These are phyloP conservation scores for Sander lucioperca DNA, from an alignment of 2,113 vertebrate genomes.

Conservation along the genomic window DNA sequence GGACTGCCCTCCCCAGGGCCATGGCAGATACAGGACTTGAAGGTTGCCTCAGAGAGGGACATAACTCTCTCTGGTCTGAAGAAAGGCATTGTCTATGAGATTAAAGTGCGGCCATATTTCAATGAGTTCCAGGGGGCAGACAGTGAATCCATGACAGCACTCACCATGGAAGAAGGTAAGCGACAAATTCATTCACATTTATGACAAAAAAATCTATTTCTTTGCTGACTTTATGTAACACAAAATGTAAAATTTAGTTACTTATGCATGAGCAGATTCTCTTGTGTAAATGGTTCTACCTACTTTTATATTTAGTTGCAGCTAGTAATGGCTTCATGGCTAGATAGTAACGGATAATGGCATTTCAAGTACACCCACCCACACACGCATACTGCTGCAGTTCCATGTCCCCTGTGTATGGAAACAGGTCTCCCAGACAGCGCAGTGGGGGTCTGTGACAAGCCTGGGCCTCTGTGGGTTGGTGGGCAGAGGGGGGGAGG, in stretches of 20 bases:
- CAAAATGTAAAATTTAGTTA: constrained; percentile 33
- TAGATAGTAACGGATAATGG: constrained; percentile 71
- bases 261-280: constrained; percentile 41
- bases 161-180: constrained; percentile 95
- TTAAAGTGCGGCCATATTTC: constrained; percentile 96
- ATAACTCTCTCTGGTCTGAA: constrained; percentile 89
- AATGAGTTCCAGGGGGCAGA: constrained; percentile 98
- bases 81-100: constrained; percentile 94
- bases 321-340: constrained; percentile 58
- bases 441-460: constrained; percentile 70
- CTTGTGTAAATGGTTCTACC: constrained; percentile 48
- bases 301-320: constrained; percentile 55
- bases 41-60: constrained; percentile 90
- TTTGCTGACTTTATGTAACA: constrained; percentile 5
- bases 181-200: constrained; percentile 33
- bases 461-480: constrained; percentile 51
- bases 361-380: constrained; percentile 73
- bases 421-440: constrained; percentile 74
- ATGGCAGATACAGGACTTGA: constrained; percentile 92
- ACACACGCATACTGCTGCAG: constrained; percentile 53
- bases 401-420: constrained; percentile 63
- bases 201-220: constrained; percentile 18
- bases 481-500: constrained; percentile 46
- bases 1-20: constrained; percentile 87
- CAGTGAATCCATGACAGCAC: constrained; percentile 94